Base-by-base conservation (phyloP, 2,797 vertebrate species). In the Sparus aurata region DNA sequence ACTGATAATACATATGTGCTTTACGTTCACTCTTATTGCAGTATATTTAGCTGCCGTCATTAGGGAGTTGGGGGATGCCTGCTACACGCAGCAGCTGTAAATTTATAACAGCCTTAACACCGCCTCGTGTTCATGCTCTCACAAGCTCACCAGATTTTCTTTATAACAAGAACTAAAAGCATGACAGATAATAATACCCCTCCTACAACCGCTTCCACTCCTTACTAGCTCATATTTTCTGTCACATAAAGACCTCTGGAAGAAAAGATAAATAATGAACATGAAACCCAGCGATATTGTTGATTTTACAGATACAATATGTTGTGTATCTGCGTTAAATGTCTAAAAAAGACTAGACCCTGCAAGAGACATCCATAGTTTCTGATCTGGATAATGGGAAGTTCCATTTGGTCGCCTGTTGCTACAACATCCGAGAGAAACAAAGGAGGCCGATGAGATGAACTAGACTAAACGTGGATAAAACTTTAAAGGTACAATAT, bases 1-100 rank as follows among this genome's bases (percentile, higher is more conserved):
- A 78, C 80, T 41, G 55, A 77, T 84, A 58, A 79, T 86, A 59
- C 75, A 85, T 74, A 70, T 82, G 73, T 67, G 75, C 77, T 71
- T 77, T 73, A 64, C 63, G 57, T 83, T 68, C 11, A 1, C 68
- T 79, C 75, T 85, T 63, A 9, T 75, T 69, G 76, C 83, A 66
- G 63, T 87, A 89, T 85, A 85, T 90, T 85, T 88, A 82, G 79
- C 80, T 79, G 54, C 61, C 80, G 73, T 82, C 85, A 75, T 87
- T 80, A 69, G 76, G 70, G 87, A 80, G 83, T 55, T 67, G 49
- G 64, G 69, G 66, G 69, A 77, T 66, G 74, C 57, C 77, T 87
- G 73, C 52, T 69, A 59, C 67, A 53, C 55, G 57, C 61, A 82
- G 76, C 62, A 73, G 65, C 80, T 83, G 59, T 79, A 81, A 61